Evolutionary conservation across 2,888 invertebrate genomes (phyloP), one percentile per base, ranked within the genome.

Genomic region (Allophyes oxyacanthae): DNA sequence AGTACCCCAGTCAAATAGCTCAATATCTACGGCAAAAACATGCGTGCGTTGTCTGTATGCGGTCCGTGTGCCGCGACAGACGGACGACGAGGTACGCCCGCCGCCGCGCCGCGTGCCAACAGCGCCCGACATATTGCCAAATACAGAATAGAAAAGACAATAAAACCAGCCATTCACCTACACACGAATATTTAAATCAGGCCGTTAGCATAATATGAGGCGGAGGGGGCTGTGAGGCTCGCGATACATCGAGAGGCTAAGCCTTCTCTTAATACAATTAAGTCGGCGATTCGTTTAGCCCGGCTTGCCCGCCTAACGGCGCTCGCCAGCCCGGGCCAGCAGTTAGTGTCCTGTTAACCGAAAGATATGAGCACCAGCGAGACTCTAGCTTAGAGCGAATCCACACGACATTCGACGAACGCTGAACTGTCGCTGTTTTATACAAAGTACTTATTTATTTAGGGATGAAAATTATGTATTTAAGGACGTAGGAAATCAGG

Each of bases 181-280:
- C 54, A 59, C 51, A 56, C 55, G 45, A 75, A 68, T 75, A 72
- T 68, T 72, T 72, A 72, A 75, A 68, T 59, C 45, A 49, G 49
- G 25, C 40, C 45, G 62, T 75, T 73, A 68, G 38, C 69, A 72
- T 72, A 53, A 60, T 57, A 57, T 66, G 49, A 30, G 41, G 41
- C 34, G 41, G 42, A 34, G 34, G 51, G 25, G 30, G 28, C 44
- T 1, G 33, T 28, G 33, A 30, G 25, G 26, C 13, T 48, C 14
- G 34, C 56, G 41, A 41, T 53, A 70, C 42, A 36, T 26, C 10
- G 15, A 11, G 38, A 41, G 28, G 30, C 32, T 50, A 37, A 41
- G 52, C 65, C 59, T 54, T 46, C 32, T 41, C 33, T 48, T 55
- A 63, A 72, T 50, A 53, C 46, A 72, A 75, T 75, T 66, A 61